A percentile compares a stretch with the other conserved stretches of the same genome.
Conservation (phyloP, 2,113 vertebrate species). For the Pontoporia blainvillei region DNA sequence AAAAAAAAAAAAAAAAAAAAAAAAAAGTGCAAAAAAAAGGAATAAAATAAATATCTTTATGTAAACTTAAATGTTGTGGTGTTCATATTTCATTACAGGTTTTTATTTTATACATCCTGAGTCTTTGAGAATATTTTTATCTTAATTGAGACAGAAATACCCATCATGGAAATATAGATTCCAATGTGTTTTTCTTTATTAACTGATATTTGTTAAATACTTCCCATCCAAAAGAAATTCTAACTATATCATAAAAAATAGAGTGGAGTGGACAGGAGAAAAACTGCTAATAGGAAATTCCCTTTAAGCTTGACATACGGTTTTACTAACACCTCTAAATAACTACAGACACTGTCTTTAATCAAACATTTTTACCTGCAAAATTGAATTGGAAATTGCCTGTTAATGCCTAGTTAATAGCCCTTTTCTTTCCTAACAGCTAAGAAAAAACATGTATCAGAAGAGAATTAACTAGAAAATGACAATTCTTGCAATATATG, state of each 20-base stretch:
- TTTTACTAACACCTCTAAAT: constrained; percentile 53
- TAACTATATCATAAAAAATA: neutral
- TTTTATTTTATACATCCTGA: neutral
- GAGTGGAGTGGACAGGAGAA: neutral
- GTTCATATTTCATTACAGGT: neutral
- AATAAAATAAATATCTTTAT: neutral
- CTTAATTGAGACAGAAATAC: neutral
- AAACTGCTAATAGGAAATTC: neutral
- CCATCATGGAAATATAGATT: neutral
- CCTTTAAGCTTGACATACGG: constrained; percentile 2
- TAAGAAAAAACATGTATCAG: constrained; percentile 58
- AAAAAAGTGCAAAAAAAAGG: neutral
- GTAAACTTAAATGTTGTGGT: neutral
- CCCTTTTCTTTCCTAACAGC: constrained; percentile 51
- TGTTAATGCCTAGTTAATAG: constrained; percentile 65
- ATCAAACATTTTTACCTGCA: constrained; percentile 72
- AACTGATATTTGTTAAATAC: neutral
- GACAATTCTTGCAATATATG: constrained; percentile 53
- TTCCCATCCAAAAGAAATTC: neutral
- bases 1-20: neutral
- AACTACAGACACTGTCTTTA: constrained; percentile 56
- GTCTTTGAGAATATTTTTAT: neutral
- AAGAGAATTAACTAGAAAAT: constrained; percentile 62
- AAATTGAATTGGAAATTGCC: constrained; percentile 64
- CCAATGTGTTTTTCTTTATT: neutral